These are phyloP conservation scores for Oceanodroma leucorhoa DNA, from an alignment of 2,797 vertebrate genomes.

Conservation along the genomic window DNA sequence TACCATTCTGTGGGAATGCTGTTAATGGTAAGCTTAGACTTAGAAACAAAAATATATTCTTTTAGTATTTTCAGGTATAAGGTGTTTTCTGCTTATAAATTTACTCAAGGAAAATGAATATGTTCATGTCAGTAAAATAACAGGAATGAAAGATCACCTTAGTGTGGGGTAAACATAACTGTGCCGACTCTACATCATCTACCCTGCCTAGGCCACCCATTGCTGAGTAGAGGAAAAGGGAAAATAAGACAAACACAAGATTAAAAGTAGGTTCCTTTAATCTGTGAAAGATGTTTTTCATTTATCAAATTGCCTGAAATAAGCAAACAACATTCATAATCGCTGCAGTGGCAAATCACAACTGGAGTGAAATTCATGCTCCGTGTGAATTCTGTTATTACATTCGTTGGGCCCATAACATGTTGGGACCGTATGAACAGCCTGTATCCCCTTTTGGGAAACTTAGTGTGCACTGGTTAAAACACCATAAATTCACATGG, in stretches of 20 bases:
- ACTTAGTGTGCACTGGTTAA: neutral
- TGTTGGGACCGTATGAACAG: neutral
- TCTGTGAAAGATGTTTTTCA: neutral
- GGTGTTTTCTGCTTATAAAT: neutral
- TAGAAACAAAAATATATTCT: neutral
- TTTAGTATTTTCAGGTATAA: neutral
- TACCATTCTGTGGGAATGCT: neutral
- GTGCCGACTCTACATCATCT: neutral
- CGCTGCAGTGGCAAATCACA: neutral
- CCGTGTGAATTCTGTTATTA: neutral
- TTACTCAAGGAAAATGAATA: neutral
- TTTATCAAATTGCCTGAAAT: neutral
- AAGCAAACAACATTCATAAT: neutral
- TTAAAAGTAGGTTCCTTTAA: neutral
- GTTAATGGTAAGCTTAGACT: slow-evolving; percentile 1
- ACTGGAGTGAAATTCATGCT: neutral
- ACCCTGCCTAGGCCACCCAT: neutral
- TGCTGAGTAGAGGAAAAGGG: neutral
- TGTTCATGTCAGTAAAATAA: neutral
- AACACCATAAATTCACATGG: neutral
- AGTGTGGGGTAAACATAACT: neutral
- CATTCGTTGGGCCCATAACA: neutral
- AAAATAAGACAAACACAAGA: neutral
- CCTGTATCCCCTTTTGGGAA: neutral
- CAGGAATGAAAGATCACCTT: neutral